phyloP scores from a whole-genome alignment of 2,888 invertebrate genomes.

The Dromius quadrimaculatus region DNA sequence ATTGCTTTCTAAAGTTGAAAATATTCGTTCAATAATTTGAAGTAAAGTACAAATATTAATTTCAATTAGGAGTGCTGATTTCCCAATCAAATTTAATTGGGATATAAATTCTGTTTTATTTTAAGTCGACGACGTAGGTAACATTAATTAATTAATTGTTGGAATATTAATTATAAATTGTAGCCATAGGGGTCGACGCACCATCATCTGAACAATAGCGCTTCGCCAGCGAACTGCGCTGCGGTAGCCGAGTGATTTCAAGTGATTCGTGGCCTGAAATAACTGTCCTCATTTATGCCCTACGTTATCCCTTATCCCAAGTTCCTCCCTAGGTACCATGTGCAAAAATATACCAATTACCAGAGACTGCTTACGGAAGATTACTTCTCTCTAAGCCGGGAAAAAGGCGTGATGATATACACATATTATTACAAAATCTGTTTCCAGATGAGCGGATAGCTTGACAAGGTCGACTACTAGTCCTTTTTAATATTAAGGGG shows the following conservation, averaged over 20 bases:
- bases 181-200: not conserved
- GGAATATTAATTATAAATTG: slow-evolving; percentile 7
- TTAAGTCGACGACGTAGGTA: slow-evolving; percentile 15
- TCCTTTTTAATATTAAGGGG: too few species aligned
- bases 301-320: not conserved
- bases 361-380: slow-evolving; percentile 3
- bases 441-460: not conserved
- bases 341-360: slow-evolving; percentile 18
- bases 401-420: slow-evolving; percentile 11
- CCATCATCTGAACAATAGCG: not conserved
- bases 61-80: not conserved
- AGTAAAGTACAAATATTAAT: not conserved
- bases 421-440: slow-evolving; percentile 6
- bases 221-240: not conserved
- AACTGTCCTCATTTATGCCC: not conserved
- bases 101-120: not conserved
- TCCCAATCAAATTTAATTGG: slow-evolving; percentile 1
- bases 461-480: slow-evolving; percentile 1
- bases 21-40: too few species aligned
- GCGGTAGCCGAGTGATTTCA: too few species aligned
- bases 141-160: slow-evolving; percentile 13
- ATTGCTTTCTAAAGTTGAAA: too few species aligned
- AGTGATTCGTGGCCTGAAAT: slow-evolving; percentile 3
- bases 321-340: slow-evolving; percentile 7
- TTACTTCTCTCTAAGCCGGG: not conserved